These are phyloP conservation scores for Pharmacophagus antenor DNA, from an alignment of 2,888 invertebrate species.

Conservation along the genomic window DNA sequence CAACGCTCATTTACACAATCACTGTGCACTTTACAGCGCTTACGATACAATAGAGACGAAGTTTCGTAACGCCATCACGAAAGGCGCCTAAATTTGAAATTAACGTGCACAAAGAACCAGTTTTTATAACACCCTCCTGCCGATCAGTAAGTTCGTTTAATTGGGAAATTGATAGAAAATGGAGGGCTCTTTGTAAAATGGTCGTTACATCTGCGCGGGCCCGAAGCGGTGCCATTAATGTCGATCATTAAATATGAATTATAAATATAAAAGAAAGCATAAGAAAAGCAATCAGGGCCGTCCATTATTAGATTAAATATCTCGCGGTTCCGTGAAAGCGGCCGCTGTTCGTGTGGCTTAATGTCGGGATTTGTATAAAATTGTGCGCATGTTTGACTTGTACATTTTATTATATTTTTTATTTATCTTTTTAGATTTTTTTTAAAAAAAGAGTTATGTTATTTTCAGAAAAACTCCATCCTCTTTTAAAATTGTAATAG, in stretches of 20 bases:
- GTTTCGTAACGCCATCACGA: conserved; percentile 71
- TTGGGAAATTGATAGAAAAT: conserved; percentile 37
- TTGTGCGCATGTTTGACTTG: conserved; percentile 26
- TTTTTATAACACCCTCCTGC: conserved; percentile 36
- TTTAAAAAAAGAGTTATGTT: background rate
- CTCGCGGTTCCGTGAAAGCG: conserved; percentile 51
- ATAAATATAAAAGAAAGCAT: conserved; percentile 77
- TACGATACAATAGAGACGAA: conserved; percentile 63
- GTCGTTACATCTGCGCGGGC: conserved; percentile 47
- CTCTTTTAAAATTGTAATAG: no score
- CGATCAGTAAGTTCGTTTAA: conserved; percentile 18
- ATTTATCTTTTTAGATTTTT: background rate
- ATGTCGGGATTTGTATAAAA: conserved; percentile 26
- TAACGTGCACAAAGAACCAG: conserved; percentile 69
- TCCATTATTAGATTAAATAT: conserved; percentile 75
- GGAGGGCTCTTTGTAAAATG: conserved; percentile 48
- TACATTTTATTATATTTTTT: conserved; percentile 26
- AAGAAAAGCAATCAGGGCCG: conserved; percentile 73
- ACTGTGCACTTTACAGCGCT: conserved; percentile 64
- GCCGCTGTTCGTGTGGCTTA: conserved; percentile 34
- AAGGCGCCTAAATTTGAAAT: conserved; percentile 76
- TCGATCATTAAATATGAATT: conserved; percentile 80
- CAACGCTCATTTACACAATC: conserved; percentile 64
- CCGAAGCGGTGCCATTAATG: conserved; percentile 75
- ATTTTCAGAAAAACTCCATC: no score